Evolutionary conservation across 2,888 invertebrate species (phyloP), one percentile per base, ranked within the genome.

Genomic region (Anodontia alba): DNA sequence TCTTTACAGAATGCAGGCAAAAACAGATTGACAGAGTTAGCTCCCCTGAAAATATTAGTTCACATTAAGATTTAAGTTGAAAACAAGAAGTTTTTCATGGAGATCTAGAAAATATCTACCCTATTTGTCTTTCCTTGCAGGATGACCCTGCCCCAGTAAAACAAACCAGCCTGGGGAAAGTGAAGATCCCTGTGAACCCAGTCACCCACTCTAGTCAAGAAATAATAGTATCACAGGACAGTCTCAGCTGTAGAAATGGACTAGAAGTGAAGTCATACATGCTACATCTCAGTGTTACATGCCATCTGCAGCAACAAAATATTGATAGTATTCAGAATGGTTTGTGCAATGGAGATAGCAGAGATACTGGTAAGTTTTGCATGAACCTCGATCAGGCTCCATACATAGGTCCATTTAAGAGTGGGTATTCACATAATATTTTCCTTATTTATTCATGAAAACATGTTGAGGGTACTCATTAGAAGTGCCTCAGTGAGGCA

Each of bases 141-240:
- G 93, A 92, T 84, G 88, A 62, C 1, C 62, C 62, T 2, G 62
- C 90, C 15, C 69, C 69, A 20, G 85, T 92, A 3, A 89, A 90
- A 79, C 89, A 93, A 77, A 87, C 90, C 5, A 90, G 90, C 89
- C 68, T 92, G 1, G 94, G 94, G 12, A 93, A 91, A 76, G 90
- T 92, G 26, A 89, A 89, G 49, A 91, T 94, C 31, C 91, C 93
- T 54, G 89, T 93, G 36, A 94, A 94, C 84, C 93, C n/a, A 90
- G 88, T 72, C 66, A 76, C 23, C 43, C 67, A 26, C 84, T 96
- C 1, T 89, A 90, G 86, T 96, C 96, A 81, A 97, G 97, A 97
- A 31, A 96, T 98, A 78, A 97, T 97, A 90, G 97, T 98, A 93
- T 97, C 98, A 57, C 97, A 97, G 89, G 97, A 98, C 91, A 96